These are phyloP conservation scores for Rotaria magnacalcarata DNA, from an alignment of 2,888 invertebrate genomes.

Conservation along the genomic window DNA sequence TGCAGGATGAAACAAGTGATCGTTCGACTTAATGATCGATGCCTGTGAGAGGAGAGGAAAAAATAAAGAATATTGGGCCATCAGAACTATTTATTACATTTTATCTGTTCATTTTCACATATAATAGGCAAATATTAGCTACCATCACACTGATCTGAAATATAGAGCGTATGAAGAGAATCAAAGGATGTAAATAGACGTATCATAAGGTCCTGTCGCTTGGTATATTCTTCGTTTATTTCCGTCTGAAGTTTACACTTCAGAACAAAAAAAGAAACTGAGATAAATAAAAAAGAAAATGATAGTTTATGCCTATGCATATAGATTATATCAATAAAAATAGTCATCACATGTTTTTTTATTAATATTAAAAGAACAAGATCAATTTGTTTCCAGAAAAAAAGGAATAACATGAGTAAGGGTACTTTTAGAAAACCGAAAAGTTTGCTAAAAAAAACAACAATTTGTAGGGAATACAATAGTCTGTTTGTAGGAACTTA, in stretches of 20 bases:
- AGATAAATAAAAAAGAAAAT: background rate
- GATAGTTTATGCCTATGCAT: background rate
- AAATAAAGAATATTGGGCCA: background rate
- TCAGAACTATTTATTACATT: background rate
- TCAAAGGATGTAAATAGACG: background rate
- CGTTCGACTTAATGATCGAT: background rate
- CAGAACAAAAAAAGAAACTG: background rate
- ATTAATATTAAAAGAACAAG: no score
- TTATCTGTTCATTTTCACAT: no score
- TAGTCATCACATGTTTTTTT: no score
- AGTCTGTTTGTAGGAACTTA: no score
- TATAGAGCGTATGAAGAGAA: background rate
- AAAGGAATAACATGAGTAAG: no score
- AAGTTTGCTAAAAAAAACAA: no score
- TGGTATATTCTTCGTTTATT: background rate
- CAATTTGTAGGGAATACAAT: no score
- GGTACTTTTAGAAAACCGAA: no score
- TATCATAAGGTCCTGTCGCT: no score
- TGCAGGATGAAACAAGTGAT: background rate
- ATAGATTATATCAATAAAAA: background rate
- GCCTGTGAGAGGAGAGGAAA: background rate
- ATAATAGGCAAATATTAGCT: no score
- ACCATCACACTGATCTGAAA: no score
- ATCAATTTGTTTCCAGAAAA: no score
- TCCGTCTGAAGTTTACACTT: background rate